Evolutionary conservation across 1,140 invertebrate species (phyloP).

Genomic region (Melitaea cinxia): DNA sequence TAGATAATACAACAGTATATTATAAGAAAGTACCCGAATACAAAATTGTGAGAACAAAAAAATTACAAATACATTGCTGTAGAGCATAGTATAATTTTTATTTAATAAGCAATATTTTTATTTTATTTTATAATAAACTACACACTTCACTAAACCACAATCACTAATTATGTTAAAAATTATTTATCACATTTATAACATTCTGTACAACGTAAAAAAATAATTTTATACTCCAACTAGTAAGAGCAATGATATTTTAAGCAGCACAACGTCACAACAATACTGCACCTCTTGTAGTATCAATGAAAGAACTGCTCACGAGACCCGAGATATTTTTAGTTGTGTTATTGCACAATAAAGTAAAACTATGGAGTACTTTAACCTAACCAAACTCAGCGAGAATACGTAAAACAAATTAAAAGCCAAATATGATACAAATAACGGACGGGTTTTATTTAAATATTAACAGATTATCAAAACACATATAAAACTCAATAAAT

Average conservation of each 20-base stretch:
- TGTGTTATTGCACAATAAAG: conserved; percentile 1
- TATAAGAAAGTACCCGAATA: conserved; percentile 75
- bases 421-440: not conserved
- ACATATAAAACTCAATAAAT: not conserved
- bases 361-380: not conserved
- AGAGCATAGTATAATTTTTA: conserved; percentile 61
- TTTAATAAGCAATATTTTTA: conserved; percentile 73
- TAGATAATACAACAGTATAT: conserved; percentile 71
- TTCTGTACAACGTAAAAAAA: conserved; percentile 80
- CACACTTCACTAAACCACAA: conserved; percentile 77
- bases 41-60: conserved; percentile 75
- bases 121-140: conserved; percentile 58
- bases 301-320: not conserved
- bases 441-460: conserved; percentile 3
- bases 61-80: conserved; percentile 68
- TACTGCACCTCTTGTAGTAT: conserved; percentile 10
- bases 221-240: conserved; percentile 72
- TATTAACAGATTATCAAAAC: not conserved
- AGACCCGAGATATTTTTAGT: too few relatives aligned
- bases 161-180: conserved; percentile 78
- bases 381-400: conserved; percentile 1
- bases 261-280: conserved; percentile 59
- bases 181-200: conserved; percentile 79
- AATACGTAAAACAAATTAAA: not conserved
- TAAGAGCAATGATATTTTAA: conserved; percentile 59